phyloP scores from a whole-genome alignment of 2,888 invertebrate species.

The Chouioia cunea region DNA sequence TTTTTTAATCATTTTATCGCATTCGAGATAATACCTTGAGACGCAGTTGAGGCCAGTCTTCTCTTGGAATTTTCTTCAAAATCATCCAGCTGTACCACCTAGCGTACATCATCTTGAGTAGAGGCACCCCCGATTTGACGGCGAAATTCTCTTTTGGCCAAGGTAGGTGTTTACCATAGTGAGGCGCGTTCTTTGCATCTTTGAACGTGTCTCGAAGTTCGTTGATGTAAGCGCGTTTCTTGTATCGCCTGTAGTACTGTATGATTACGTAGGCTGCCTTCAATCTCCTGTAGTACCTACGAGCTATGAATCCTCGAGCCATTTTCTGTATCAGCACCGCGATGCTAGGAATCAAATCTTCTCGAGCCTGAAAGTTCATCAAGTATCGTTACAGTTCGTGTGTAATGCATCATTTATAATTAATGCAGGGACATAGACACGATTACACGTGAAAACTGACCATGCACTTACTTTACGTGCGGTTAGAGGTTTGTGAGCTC shows the following conservation, averaged over 20 bases:
- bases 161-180: conserved; percentile 81
- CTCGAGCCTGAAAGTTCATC: conserved; percentile 73
- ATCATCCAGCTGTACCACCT: conserved; percentile 92
- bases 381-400: background rate
- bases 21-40: conserved; percentile 71
- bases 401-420: too few species aligned
- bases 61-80: conserved; percentile 82
- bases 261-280: conserved; percentile 87
- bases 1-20: too few species aligned
- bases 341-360: conserved; percentile 90
- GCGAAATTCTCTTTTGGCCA: conserved; percentile 88
- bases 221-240: conserved; percentile 79
- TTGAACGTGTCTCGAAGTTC: conserved; percentile 76
- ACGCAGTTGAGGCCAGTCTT: conserved; percentile 90
- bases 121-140: conserved; percentile 74
- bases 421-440: too few species aligned
- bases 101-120: conserved; percentile 76
- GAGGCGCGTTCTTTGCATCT: conserved; percentile 75
- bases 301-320: conserved; percentile 85
- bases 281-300: conserved; percentile 86
- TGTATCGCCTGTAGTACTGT: conserved; percentile 83
- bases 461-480: too few species aligned
- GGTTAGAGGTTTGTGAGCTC: too few species aligned
- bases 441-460: too few species aligned
- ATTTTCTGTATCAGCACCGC: conserved; percentile 95